A percentile compares a stretch with the other conserved stretches of the same genome.
Conservation (phyloP, 1,140 invertebrate species). For the Pemphigus obesinymphae region DNA sequence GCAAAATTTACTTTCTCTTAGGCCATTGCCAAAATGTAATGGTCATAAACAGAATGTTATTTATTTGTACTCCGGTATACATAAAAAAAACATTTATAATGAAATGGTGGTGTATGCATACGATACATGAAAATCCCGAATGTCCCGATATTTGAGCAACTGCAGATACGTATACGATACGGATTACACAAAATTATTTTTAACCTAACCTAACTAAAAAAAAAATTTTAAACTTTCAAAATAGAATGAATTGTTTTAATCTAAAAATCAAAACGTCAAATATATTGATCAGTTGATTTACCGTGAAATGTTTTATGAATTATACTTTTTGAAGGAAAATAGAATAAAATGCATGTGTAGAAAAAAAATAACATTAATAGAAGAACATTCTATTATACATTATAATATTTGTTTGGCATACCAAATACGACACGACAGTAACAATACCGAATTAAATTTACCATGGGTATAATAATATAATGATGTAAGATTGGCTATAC, state of each 20-base stretch:
- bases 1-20: conserved; percentile 13
- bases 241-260: no score
- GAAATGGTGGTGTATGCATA: neutral
- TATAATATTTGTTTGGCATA: conserved; percentile 1
- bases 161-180: no score
- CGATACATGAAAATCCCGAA: no score
- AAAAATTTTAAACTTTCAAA: no score
- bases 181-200: neutral
- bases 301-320: no score
- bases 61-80: neutral
- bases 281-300: no score
- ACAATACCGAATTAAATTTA: conserved; percentile 31
- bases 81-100: neutral
- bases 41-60: neutral
- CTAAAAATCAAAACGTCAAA: no score
- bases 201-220: neutral
- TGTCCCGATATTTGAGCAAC: no score
- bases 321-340: neutral
- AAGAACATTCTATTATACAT: neutral
- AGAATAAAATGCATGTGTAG: neutral
- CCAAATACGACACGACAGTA: neutral
- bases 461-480: neutral
- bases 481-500: conserved; percentile 3
- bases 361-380: neutral
- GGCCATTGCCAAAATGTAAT: neutral